Evolutionary conservation across 2,113 vertebrate genomes (phyloP), one percentile per base, ranked within the genome.

Genomic region (Sylvia atricapilla): DNA sequence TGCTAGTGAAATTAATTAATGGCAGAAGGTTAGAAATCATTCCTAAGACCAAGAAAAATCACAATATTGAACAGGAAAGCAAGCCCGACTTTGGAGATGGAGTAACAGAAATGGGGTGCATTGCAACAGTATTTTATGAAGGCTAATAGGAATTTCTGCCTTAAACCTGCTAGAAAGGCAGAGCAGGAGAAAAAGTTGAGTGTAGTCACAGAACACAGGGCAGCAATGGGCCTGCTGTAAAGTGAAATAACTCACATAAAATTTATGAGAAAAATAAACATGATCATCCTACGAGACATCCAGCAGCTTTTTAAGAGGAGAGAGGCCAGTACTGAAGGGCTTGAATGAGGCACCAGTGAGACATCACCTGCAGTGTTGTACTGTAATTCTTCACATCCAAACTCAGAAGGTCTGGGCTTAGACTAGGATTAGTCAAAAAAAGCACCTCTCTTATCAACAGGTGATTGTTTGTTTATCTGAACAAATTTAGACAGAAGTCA

Each of bases 191-290:
- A 76, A 52, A 55, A 64, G 14, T 44, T 63, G 58, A 4, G 10
- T 30, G n/a, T 33, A 49, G 46, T 46, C 62, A 66, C 21, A 73
- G 35, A 76, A 55, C 16, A 24, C 21, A 84, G 47, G 28, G 39
- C 0, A 0, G 31, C 56, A 53, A 25, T 15, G 27, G 60, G 12
- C 11, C 49, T 68, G 23, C 23, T 2, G 1, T 80, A 73, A 80
- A 83, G 69, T 63, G 55, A 84, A 93, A 59, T 15, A 60, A 31
- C 35, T 84, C 10, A 7, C 0, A 0, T 43, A 33, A 92, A 67
- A 76, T 30, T n/a, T 21, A 23, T 47, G 44, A 73, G 72, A 76
- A 70, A 68, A 67, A 23, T 37, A 56, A 86, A 64, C 1, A 4
- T 5, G 2, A 7, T 58, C 31, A 41, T 62, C 18, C 46, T 74